Percentiles rank a stretch among this genome's conserved stretches.
These are phyloP conservation scores for Baryphthengus martii DNA, from an alignment of 2,113 vertebrate species.

Conservation along the genomic window DNA sequence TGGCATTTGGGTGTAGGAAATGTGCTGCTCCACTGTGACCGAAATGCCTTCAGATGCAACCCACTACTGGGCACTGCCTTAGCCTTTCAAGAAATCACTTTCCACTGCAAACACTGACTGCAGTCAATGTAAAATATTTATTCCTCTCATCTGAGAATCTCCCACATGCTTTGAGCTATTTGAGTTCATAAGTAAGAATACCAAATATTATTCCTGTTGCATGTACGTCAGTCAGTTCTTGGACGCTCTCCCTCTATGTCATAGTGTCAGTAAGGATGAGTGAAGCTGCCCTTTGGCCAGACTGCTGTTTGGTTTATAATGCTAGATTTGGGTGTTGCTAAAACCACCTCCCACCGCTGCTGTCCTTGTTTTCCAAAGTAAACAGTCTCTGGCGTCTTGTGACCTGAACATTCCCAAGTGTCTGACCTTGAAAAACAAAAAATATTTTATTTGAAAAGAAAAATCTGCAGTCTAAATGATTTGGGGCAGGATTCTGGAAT, in stretches of 20 bases:
- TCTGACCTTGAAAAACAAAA: constrained; percentile 52
- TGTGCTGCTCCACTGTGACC: neutral
- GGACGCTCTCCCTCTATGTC: neutral
- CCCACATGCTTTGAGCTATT: neutral
- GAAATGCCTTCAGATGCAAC: neutral
- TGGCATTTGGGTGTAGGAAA: neutral
- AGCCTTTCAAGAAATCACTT: neutral
- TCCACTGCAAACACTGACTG: neutral
- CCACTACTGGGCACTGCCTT: neutral
- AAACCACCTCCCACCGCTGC: constrained; percentile 4
- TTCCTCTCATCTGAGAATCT: neutral
- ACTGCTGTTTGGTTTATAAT: constrained; percentile 27
- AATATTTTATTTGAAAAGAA: constrained; percentile 38
- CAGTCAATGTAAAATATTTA: neutral
- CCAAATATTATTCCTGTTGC: constrained; percentile 1
- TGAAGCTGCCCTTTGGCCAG: constrained; percentile 39
- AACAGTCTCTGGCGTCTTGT: constrained; percentile 31
- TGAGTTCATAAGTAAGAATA: neutral
- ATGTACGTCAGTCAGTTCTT: neutral
- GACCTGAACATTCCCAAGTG: constrained; percentile 25
- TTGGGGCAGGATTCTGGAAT: neutral
- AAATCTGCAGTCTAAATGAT: constrained; percentile 15
- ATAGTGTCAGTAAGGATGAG: constrained; percentile 10
- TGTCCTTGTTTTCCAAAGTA: constrained; percentile 53
- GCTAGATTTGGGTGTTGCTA: neutral